phyloP scores from a whole-genome alignment of 2,797 vertebrate genomes.

The Meriones psammophilus region DNA sequence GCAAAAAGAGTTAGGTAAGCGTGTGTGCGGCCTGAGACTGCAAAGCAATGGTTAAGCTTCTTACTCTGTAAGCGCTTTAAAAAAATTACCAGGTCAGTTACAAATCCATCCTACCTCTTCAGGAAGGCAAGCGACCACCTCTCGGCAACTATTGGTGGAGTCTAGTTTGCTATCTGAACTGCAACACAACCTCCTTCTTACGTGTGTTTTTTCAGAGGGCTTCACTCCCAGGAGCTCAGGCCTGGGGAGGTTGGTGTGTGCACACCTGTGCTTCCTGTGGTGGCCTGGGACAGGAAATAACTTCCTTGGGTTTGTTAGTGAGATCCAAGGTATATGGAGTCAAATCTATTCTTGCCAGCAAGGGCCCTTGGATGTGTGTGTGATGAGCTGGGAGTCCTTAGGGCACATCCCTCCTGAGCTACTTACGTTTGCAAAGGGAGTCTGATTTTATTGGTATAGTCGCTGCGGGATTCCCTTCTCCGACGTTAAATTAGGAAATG shows the following conservation, averaged over 20 bases:
- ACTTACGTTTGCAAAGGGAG: not conserved
- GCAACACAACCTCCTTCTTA: not conserved
- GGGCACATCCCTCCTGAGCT: not conserved
- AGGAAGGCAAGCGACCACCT: not conserved
- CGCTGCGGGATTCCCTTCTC: not conserved
- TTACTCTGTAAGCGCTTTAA: constrained; percentile 49
- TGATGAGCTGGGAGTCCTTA: not conserved
- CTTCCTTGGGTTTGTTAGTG: not conserved
- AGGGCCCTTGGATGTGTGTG: not conserved
- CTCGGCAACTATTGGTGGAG: not conserved
- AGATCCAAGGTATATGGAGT: not conserved
- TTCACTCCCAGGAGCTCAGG: not conserved
- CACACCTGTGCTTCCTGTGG: not conserved
- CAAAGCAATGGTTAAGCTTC: constrained; percentile 22
- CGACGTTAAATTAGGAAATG: not conserved
- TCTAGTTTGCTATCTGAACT: not conserved
- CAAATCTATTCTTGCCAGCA: not conserved
- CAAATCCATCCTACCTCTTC: constrained; percentile 54
- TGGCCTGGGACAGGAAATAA: not conserved
- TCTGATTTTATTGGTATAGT: not conserved
- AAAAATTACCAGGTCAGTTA: constrained; percentile 69
- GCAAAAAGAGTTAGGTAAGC: not conserved
- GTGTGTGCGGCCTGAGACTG: constrained; percentile 44
- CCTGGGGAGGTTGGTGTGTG: not conserved
- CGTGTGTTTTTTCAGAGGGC: not conserved